A percentile compares a stretch with the other conserved stretches of the same genome.
phyloP scores from a whole-genome alignment of 2,888 invertebrate genomes.

The Agrochola lota region DNA sequence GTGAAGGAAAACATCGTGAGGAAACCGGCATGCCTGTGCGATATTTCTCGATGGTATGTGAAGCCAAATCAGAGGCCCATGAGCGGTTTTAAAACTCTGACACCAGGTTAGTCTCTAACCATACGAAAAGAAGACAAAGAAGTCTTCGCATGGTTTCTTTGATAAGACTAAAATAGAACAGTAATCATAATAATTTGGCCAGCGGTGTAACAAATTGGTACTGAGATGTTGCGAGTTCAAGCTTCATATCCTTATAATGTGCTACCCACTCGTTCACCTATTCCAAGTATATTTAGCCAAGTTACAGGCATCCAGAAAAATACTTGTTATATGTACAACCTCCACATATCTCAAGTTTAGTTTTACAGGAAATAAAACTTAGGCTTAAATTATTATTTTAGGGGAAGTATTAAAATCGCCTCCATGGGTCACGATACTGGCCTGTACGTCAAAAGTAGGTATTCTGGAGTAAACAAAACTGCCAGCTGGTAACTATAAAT shows the following conservation, averaged over 20 bases:
- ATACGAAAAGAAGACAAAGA: too few relatives aligned
- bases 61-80: too few relatives aligned
- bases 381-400: too few relatives aligned
- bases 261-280: background rate
- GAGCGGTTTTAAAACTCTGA: too few relatives aligned
- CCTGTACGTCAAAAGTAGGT: too few relatives aligned
- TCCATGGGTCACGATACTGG: too few relatives aligned
- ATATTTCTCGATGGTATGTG: too few relatives aligned
- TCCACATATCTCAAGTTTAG: background rate
- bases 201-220: background rate
- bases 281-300: background rate
- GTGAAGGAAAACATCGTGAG: too few relatives aligned
- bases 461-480: too few relatives aligned
- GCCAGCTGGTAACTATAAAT: background rate
- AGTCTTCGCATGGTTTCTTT: background rate
- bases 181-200: background rate
- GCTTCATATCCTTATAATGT: background rate
- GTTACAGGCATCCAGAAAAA: background rate
- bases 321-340: background rate
- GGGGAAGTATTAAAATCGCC: too few relatives aligned
- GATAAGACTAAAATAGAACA: background rate
- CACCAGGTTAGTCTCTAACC: too few relatives aligned
- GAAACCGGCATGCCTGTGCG: too few relatives aligned
- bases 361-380: background rate
- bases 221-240: background rate